Evolutionary conservation across 2,797 vertebrate genomes (phyloP), one percentile per base, ranked within the genome.

Genomic region (Buceros bicornis): DNA sequence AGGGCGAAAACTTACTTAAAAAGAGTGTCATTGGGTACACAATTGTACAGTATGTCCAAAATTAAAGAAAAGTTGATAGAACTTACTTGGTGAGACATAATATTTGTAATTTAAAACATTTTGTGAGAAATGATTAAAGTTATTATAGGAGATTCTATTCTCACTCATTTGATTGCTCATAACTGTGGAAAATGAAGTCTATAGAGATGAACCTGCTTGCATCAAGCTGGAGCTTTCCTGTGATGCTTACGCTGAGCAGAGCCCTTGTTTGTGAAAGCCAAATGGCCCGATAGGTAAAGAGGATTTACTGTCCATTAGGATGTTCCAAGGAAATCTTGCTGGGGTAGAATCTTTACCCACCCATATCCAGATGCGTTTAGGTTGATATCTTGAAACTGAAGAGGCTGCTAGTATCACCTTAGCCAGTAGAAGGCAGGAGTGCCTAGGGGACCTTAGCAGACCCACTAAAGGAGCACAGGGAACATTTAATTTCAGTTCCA

Each of bases 391-490:
- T 54, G 45, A 69, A 62, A 79, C 22, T 17, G 67, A 54, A 78
- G 70, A 72, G 42, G 48, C 71, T 97, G 96, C 96, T 89, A 95
- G 94, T 67, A 91, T 35, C 79, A 69, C 29, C 4, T 89, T 87
- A 71, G 82, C 96, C 96, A 97, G 96, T 74, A 97, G 97, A 96
- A 96, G 95, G 97, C 97, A 97, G 96, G 74, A 95, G 89, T 64
- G 94, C 76, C 91, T 90, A 62, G 90, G 74, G 95, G 83, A 95
- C 92, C 82, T 64, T 21, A 45, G 65, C 74, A 87, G 42, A 65
- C 64, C 78, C 81, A 82, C 37, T 22, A 10, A 70, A 80, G 45
- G 3, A 80, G 40, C 35, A 22, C 10, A 54, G 48, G 47, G 18
- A 88, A 62, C 13, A 17, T 33, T 81, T 48, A 25, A 25, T 69